Conservation (phyloP, 2,888 invertebrate genomes). For the Clusia tigrina region DNA sequence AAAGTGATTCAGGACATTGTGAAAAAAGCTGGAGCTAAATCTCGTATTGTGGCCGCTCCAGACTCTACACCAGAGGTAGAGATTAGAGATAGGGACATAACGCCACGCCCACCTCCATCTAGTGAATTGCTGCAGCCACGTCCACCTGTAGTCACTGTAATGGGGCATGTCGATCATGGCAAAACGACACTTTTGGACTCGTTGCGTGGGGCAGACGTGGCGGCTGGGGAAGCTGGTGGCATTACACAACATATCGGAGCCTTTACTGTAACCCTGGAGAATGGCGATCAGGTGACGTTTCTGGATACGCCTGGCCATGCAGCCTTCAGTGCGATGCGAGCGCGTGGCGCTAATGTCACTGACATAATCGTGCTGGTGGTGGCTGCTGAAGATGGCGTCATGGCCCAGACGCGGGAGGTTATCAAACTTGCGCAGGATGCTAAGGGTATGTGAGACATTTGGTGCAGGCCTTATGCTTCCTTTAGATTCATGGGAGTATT, state of each 20-base stretch:
- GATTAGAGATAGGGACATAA: slow-evolving; percentile 66
- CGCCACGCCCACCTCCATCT: slow-evolving; percentile 72
- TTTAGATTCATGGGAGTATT: slow-evolving; percentile 1
- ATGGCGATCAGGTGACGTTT: slow-evolving; percentile 88
- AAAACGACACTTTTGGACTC: slow-evolving; percentile 96
- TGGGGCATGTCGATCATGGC: slow-evolving; percentile 99
- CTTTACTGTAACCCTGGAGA: slow-evolving; percentile 78
- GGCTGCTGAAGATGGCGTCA: slow-evolving; percentile 98
- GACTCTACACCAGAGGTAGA: slow-evolving; percentile 40
- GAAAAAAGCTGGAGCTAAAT: slow-evolving; percentile 73
- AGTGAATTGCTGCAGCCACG: slow-evolving; percentile 74
- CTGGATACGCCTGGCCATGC: slow-evolving; percentile 99
- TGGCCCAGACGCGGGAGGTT: slow-evolving; percentile 96
- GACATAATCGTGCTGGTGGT: slow-evolving; percentile 96
- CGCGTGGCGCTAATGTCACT: slow-evolving; percentile 91
- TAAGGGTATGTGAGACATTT: slow-evolving; percentile 66
- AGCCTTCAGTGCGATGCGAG: slow-evolving; percentile 93
- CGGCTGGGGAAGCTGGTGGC: slow-evolving; percentile 94
- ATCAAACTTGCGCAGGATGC: slow-evolving; percentile 85
- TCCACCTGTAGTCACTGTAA: slow-evolving; percentile 95
- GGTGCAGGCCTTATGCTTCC: slow-evolving; percentile 8
- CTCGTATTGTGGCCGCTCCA: slow-evolving; percentile 68
- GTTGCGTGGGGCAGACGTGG: slow-evolving; percentile 84
- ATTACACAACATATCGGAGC: slow-evolving; percentile 99
- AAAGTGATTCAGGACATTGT: slow-evolving; percentile 74